These are phyloP conservation scores for Alethe castanea DNA, from an alignment of 2,113 vertebrate species.

Conservation along the genomic window DNA sequence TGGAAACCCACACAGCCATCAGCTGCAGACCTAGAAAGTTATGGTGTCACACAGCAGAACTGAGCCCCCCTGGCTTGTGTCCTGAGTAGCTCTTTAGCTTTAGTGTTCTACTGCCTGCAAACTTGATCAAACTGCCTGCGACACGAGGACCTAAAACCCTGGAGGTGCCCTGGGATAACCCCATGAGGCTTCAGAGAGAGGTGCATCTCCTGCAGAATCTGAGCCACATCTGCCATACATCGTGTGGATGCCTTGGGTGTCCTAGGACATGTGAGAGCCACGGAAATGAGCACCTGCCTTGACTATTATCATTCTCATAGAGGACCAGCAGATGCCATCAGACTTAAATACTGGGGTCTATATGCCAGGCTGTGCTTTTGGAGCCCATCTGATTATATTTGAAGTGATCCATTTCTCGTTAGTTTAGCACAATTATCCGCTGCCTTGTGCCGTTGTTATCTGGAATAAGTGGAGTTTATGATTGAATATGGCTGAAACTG, in stretches of 20 bases:
- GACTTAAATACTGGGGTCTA: background rate
- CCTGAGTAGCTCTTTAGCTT: background rate
- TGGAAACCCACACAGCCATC: background rate
- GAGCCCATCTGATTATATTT: background rate
- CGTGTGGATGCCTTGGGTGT: background rate
- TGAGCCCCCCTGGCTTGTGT: background rate
- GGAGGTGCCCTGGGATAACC: background rate
- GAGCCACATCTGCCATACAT: background rate
- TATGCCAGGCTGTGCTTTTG: background rate
- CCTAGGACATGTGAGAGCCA: background rate
- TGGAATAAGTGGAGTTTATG: background rate
- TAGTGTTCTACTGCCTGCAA: background rate
- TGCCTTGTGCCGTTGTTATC: background rate
- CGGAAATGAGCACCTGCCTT: background rate
- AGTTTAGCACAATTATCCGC: background rate
- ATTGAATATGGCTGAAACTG: background rate
- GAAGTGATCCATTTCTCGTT: background rate
- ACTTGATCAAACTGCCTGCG: background rate
- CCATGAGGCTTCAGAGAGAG: background rate
- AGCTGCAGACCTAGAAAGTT: background rate
- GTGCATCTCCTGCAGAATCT: background rate
- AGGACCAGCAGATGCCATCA: background rate
- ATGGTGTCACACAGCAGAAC: rapidly evolving
- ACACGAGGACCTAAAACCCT: background rate
- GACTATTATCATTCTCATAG: background rate